These are phyloP conservation scores for Drosophila ficusphila DNA, from an alignment of 1,140 invertebrate species.

Conservation along the genomic window DNA sequence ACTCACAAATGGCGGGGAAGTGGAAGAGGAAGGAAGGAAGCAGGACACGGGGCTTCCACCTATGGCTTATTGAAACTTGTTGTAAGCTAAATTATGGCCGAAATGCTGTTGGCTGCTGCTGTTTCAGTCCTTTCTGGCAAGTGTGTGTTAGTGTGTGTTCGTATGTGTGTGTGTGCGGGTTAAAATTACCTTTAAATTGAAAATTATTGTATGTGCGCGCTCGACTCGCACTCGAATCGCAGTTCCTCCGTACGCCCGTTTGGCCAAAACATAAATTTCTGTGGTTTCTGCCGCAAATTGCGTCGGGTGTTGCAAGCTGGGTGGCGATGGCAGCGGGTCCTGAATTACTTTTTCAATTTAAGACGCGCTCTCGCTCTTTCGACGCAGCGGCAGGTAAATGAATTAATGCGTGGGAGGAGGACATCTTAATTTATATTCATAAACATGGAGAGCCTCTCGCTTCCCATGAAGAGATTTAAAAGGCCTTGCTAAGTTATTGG, in stretches of 20 bases:
- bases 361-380: conserved; percentile 38
- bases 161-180: conserved; percentile 27
- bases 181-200: conserved; percentile 82
- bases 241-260: conserved; percentile 8
- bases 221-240: conserved; percentile 60
- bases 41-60: conserved; percentile 25
- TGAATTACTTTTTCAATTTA: conserved; percentile 80
- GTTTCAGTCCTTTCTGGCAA: conserved; percentile 33
- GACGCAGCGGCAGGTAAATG: conserved; percentile 66
- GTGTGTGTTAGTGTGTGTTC: conserved; percentile 7
- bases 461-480: conserved; percentile 13
- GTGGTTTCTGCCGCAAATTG: conserved; percentile 73
- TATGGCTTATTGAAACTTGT: conserved; percentile 78
- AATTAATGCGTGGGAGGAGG: conserved; percentile 62
- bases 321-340: conserved; percentile 40
- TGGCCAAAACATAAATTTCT: conserved; percentile 73
- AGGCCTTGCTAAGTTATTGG: conserved; percentile 5
- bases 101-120: conserved; percentile 61
- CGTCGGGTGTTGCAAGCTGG: conserved; percentile 43
- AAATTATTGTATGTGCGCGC: conserved; percentile 82
- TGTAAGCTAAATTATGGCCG: conserved; percentile 81
- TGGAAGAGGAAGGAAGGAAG: conserved; percentile 19
- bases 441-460: conserved; percentile 31
- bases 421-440: conserved; percentile 64
- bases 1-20: neutral